A percentile compares a stretch with the other conserved stretches of the same genome.
These are phyloP conservation scores for Spea multiplicata DNA, from an alignment of 2,113 vertebrate genomes.

Conservation along the genomic window DNA sequence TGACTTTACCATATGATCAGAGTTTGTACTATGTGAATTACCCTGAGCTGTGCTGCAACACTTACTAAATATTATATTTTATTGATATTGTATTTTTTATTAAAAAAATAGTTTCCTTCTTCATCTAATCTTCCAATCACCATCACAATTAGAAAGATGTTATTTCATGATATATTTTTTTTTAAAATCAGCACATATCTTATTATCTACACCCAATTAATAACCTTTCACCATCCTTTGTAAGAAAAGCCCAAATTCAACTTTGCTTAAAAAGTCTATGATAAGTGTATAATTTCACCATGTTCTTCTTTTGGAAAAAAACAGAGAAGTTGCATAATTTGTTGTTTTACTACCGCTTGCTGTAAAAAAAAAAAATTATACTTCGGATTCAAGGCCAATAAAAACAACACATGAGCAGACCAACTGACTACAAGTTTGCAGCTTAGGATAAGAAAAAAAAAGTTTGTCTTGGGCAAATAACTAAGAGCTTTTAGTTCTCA, in stretches of 20 bases:
- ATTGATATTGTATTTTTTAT: too few relatives aligned
- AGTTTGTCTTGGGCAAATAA: conserved; percentile 62
- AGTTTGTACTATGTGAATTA: too few relatives aligned
- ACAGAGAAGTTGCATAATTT: conserved; percentile 69
- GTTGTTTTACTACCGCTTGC: conserved; percentile 68
- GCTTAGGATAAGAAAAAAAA: conserved; percentile 59
- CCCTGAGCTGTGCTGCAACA: too few relatives aligned
- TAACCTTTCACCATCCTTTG: background rate
- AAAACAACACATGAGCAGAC: conserved; percentile 66
- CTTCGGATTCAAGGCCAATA: conserved; percentile 62
- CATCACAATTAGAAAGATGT: too few relatives aligned
- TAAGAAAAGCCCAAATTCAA: background rate
- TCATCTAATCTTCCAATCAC: too few relatives aligned
- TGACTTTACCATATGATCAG: too few relatives aligned
- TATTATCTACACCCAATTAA: too few relatives aligned
- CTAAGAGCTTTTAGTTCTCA: conserved; percentile 57
- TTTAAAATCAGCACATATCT: too few relatives aligned
- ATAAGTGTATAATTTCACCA: conserved; percentile 64
- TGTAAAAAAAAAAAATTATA: conserved; percentile 63
- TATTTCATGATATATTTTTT: too few relatives aligned
- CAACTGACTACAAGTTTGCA: conserved; percentile 66
- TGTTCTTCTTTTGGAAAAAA: conserved; percentile 64
- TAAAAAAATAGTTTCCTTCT: too few relatives aligned
- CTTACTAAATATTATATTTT: too few relatives aligned
- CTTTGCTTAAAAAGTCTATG: conserved; percentile 49